phyloP scores from a whole-genome alignment of 2,888 invertebrate genomes.

The Agriopis marginaria region DNA sequence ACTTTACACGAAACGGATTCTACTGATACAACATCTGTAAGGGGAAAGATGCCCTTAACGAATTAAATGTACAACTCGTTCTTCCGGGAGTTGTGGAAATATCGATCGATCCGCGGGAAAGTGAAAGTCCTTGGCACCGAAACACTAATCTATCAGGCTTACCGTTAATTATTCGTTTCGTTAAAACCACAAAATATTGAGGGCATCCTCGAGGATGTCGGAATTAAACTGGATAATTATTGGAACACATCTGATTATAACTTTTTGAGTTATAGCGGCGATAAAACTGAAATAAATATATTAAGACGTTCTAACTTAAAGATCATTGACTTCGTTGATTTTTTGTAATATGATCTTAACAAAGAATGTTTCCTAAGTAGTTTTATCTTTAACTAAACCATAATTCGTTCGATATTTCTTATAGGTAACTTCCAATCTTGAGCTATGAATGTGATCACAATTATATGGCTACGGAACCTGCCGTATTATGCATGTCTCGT shows the following conservation, averaged over 20 bases:
- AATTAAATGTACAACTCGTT: conserved; percentile 19
- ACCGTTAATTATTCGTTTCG: conserved; percentile 18
- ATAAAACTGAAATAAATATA: too few species aligned
- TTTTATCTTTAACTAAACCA: too few species aligned
- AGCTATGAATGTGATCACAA: too few species aligned
- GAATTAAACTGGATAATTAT: conserved; percentile 1
- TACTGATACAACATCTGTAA: background rate
- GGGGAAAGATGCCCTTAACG: conserved; percentile 4
- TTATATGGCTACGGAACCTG: too few species aligned
- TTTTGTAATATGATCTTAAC: too few species aligned
- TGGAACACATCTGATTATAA: background rate
- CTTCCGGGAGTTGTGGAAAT: conserved; percentile 26
- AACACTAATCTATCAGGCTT: conserved; percentile 10
- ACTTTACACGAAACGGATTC: background rate
- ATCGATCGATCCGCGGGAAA: conserved; percentile 16
- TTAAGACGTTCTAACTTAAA: too few species aligned
- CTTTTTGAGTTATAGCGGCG: too few species aligned
- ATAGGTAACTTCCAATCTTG: too few species aligned
- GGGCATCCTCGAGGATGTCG: background rate
- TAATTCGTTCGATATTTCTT: too few species aligned
- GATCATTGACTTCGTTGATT: too few species aligned
- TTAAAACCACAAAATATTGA: conserved; percentile 10
- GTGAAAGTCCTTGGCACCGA: conserved; percentile 23
- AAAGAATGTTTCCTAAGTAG: too few species aligned
- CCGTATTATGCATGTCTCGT: too few species aligned